Conservation (phyloP, 2,888 invertebrate genomes). For the Apamea monoglypha region DNA sequence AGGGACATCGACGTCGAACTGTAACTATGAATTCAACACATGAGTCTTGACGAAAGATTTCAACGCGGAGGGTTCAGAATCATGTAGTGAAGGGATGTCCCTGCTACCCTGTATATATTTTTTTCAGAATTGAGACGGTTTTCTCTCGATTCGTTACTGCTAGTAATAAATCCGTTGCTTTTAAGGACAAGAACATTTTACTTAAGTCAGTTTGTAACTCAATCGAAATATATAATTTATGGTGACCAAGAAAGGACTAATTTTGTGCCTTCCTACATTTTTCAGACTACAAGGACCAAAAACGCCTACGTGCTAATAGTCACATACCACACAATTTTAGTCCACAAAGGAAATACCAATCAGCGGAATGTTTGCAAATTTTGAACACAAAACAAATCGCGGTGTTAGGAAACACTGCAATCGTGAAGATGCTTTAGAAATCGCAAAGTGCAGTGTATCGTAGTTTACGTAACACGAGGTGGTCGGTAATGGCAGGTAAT, state of each 20-base stretch:
- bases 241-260: background rate
- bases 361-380: slow-evolving; percentile 45
- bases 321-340: slow-evolving; percentile 29
- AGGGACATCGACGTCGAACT: no score
- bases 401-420: slow-evolving; percentile 49
- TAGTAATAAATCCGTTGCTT: background rate
- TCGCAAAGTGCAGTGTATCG: slow-evolving; percentile 66
- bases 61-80: no score
- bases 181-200: background rate
- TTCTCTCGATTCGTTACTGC: background rate
- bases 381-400: slow-evolving; percentile 65
- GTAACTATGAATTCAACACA: no score
- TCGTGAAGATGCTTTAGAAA: slow-evolving; percentile 68
- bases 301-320: slow-evolving; percentile 38
- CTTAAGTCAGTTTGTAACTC: background rate
- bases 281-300: background rate
- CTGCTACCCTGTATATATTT: no score
- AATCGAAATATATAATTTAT: background rate
- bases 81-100: no score
- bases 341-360: slow-evolving; percentile 60
- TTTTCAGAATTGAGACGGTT: background rate
- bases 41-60: no score
- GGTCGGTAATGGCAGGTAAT: slow-evolving; percentile 63
- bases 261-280: background rate
- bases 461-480: slow-evolving; percentile 66